Conservation (phyloP, 2,888 invertebrate genomes). For the Neoascia interrupta region DNA sequence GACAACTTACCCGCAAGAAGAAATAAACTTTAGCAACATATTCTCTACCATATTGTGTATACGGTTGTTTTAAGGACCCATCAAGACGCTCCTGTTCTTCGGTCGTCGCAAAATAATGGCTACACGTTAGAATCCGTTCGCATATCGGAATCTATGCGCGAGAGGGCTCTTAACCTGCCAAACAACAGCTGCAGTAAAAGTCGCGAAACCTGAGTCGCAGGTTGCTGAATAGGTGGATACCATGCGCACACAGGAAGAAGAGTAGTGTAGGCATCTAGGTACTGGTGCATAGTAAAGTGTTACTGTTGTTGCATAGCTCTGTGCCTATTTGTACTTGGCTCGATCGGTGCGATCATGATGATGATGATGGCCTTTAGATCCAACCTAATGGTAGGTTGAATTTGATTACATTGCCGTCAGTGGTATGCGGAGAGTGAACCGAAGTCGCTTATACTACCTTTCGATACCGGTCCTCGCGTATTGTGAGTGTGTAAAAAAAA, state of each 20-base stretch:
- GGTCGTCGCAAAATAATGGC: slow-evolving; percentile 31
- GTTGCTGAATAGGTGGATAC: slow-evolving; percentile 36
- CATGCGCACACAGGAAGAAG: slow-evolving; percentile 17
- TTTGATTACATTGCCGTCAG: slow-evolving; percentile 41
- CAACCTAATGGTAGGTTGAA: slow-evolving; percentile 58
- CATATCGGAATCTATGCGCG: slow-evolving; percentile 15
- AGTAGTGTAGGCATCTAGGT: slow-evolving; percentile 7
- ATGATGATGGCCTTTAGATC: slow-evolving; percentile 61
- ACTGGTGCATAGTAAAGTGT: slow-evolving; percentile 11
- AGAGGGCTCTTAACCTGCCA: too few relatives aligned
- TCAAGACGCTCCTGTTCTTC: slow-evolving; percentile 26
- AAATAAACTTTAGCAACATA: slow-evolving; percentile 29
- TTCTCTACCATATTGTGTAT: slow-evolving; percentile 8
- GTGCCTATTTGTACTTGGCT: slow-evolving; percentile 55
- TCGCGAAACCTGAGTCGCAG: slow-evolving; percentile 31
- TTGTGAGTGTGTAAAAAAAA: background rate
- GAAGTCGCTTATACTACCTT: slow-evolving; percentile 12
- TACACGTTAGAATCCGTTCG: slow-evolving; percentile 22
- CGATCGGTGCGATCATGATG: slow-evolving; percentile 53
- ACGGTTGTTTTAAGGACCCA: slow-evolving; percentile 48
- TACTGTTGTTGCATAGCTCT: slow-evolving; percentile 42
- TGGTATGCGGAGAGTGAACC: background rate
- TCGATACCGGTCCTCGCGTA: slow-evolving; percentile 22
- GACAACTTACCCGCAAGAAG: background rate
- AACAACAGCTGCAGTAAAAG: slow-evolving; percentile 26